These are phyloP conservation scores for Yponomeuta malinellus DNA, from an alignment of 2,888 invertebrate species.

Conservation along the genomic window DNA sequence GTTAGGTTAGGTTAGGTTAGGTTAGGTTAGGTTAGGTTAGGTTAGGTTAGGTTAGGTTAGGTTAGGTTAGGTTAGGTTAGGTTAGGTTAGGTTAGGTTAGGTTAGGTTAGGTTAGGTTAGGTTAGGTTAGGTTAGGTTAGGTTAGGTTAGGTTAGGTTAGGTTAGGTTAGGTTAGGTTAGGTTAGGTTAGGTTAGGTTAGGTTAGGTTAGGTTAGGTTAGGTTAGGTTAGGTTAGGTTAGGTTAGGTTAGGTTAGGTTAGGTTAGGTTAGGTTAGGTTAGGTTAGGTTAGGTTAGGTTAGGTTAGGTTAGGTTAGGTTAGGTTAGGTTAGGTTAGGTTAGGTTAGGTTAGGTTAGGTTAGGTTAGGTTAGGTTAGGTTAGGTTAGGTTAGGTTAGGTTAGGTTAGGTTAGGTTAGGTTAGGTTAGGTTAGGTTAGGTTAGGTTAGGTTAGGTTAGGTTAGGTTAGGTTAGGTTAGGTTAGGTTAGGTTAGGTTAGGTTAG, in stretches of 20 bases:
- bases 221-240: slow-evolving; percentile 16
- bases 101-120: too few relatives aligned
- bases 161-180: slow-evolving; percentile 17
- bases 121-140: neutral
- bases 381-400: slow-evolving; percentile 18
- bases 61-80: slow-evolving; percentile 18
- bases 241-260: slow-evolving; percentile 17
- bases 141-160: slow-evolving; percentile 18
- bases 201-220: slow-evolving; percentile 18
- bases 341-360: slow-evolving; percentile 17
- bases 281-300: slow-evolving; percentile 15
- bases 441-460: slow-evolving; percentile 18
- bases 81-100: neutral
- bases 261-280: slow-evolving; percentile 18
- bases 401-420: slow-evolving; percentile 18
- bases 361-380: slow-evolving; percentile 3
- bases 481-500: slow-evolving; percentile 18
- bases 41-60: too few relatives aligned
- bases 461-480: slow-evolving; percentile 18
- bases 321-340: slow-evolving; percentile 18
- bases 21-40: slow-evolving; percentile 17
- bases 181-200: slow-evolving; percentile 17
- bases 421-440: slow-evolving; percentile 18
- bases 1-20: slow-evolving; percentile 16
- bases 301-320: slow-evolving; percentile 15